These are phyloP conservation scores for Podiceps cristatus DNA, from an alignment of 2,113 vertebrate species.

Conservation along the genomic window DNA sequence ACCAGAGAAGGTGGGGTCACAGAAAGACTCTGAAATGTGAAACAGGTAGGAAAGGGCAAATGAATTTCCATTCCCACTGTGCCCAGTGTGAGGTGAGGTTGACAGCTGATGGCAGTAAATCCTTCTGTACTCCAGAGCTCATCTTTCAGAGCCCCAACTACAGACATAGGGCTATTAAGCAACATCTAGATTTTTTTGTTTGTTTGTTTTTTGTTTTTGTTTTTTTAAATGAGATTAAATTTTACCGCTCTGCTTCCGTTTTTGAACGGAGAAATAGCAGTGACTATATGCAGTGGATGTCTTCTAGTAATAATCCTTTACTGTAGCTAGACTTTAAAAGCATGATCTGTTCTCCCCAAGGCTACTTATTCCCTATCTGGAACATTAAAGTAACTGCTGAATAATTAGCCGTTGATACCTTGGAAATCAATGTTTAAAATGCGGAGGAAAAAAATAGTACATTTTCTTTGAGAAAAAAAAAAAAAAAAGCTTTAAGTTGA, in stretches of 20 bases:
- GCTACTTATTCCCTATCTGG: slow-evolving; percentile 71
- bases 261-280: slow-evolving; percentile 32
- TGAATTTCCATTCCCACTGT: not conserved
- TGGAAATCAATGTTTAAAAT: slow-evolving; percentile 77
- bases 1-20: not conserved
- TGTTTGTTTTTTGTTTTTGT: not conserved
- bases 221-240: not conserved
- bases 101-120: not conserved
- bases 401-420: slow-evolving; percentile 77
- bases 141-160: not conserved
- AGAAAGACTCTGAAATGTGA: not conserved
- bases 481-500: slow-evolving; percentile 31
- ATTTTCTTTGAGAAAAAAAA: slow-evolving; percentile 51
- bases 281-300: slow-evolving; percentile 20
- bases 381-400: slow-evolving; percentile 73
- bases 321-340: slow-evolving; percentile 67
- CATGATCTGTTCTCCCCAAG: slow-evolving; percentile 66
- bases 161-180: accelerated
- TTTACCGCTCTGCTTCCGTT: not conserved
- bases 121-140: not conserved
- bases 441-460: slow-evolving; percentile 30
- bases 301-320: slow-evolving; percentile 62
- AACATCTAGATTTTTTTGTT: not conserved
- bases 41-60: not conserved
- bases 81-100: not conserved